Evolutionary conservation across 2,797 vertebrate species (phyloP).

Genomic region (Muraenolepis orangiensis): DNA sequence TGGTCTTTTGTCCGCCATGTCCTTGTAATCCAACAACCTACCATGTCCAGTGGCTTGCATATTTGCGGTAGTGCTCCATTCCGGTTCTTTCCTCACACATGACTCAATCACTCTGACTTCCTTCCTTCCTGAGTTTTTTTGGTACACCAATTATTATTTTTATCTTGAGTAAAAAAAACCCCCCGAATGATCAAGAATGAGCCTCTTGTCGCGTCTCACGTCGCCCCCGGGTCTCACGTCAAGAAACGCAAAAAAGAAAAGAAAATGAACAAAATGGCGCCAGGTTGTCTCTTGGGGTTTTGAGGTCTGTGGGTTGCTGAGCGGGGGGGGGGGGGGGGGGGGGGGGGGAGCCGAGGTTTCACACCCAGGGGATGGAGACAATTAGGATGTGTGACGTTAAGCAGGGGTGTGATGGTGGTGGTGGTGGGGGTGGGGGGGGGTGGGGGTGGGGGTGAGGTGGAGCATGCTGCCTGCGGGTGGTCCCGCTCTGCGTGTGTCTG

Average conservation of each 20-base stretch:
- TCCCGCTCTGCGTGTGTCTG: conserved; percentile 65
- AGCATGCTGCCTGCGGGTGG: conserved; percentile 73
- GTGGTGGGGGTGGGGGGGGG: neutral
- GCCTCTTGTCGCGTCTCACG: neutral
- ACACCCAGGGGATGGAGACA: conserved; percentile 75
- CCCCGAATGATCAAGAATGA: neutral
- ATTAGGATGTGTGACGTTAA: conserved; percentile 71
- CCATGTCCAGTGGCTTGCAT: too few relatives aligned
- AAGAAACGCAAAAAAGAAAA: conserved; percentile 40
- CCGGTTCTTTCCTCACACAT: neutral
- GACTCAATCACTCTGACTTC: neutral
- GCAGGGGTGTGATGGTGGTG: conserved; percentile 52
- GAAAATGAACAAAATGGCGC: neutral
- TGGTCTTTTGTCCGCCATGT: neutral
- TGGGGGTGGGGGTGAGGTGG: conserved; percentile 31
- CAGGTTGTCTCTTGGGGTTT: conserved; percentile 42
- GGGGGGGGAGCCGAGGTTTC: conserved; percentile 47
- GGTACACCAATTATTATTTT: neutral
- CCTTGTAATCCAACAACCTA: too few relatives aligned
- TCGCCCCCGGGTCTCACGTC: too few relatives aligned
- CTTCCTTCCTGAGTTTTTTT: neutral
- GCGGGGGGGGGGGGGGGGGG: conserved; percentile 28
- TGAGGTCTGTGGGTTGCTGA: conserved; percentile 52
- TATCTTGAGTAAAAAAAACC: neutral
- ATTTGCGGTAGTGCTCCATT: neutral